Percentiles rank a stretch among this genome's conserved stretches.
These are phyloP conservation scores for Xenopus petersii DNA, from an alignment of 2,797 vertebrate genomes.

Conservation along the genomic window DNA sequence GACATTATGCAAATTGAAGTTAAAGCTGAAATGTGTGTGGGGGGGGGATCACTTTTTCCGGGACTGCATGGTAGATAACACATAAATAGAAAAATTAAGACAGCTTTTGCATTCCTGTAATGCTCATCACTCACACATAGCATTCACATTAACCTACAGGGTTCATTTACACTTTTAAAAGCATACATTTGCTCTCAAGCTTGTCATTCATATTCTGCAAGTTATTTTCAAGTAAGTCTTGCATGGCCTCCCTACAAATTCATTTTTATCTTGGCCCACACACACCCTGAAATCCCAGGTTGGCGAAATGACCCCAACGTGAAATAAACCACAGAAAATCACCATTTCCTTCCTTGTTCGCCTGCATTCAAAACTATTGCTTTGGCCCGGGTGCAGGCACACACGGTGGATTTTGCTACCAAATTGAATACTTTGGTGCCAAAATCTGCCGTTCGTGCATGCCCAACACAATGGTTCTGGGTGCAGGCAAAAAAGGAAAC, in stretches of 20 bases:
- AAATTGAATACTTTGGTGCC: too few relatives aligned
- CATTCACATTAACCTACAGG: not conserved
- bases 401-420: too few relatives aligned
- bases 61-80: conserved; percentile 5
- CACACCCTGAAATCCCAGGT: too few relatives aligned
- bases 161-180: not conserved
- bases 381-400: too few relatives aligned
- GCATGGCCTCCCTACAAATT: not conserved
- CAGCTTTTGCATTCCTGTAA: not conserved
- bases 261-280: too few relatives aligned
- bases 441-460: too few relatives aligned
- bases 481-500: too few relatives aligned
- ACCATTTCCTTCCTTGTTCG: too few relatives aligned
- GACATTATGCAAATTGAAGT: not conserved
- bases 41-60: not conserved
- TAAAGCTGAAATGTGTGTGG: not conserved
- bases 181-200: not conserved
- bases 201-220: not conserved
- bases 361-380: too few relatives aligned
- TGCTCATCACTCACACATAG: conserved; percentile 10
- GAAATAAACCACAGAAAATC: too few relatives aligned
- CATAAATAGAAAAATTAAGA: not conserved
- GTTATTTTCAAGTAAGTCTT: conserved; percentile 5
- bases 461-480: too few relatives aligned
- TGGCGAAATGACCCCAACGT: too few relatives aligned